Evolutionary conservation across 2,797 vertebrate genomes (phyloP).

Genomic region (Paguma larvata): DNA sequence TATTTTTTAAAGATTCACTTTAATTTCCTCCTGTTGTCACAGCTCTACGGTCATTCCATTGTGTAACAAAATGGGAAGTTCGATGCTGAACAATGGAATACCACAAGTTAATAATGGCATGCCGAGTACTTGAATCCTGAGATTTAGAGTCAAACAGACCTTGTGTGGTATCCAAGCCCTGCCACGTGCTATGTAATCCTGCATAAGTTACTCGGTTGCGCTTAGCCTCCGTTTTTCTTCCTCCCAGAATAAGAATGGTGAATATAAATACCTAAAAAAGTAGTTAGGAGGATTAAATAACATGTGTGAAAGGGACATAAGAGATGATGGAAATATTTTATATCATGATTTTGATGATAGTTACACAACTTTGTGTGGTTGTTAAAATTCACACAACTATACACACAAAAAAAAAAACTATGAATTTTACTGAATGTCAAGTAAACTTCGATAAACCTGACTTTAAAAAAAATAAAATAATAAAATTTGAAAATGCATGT

Average conservation of each 20-base stretch:
- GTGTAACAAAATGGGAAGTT: neutral
- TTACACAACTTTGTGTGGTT: neutral
- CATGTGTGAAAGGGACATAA: neutral
- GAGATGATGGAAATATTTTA: neutral
- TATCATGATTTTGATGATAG: neutral
- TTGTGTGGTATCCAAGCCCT: neutral
- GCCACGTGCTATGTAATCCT: neutral
- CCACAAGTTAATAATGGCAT: neutral
- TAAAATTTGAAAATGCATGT: neutral
- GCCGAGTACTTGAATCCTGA: neutral
- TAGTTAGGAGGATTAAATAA: neutral
- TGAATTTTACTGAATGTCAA: neutral
- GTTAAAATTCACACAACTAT: neutral
- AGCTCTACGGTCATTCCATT: neutral
- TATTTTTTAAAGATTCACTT: constrained; percentile 23
- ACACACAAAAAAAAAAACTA: neutral
- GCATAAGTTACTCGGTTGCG: neutral
- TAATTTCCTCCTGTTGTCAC: neutral
- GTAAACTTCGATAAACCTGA: neutral
- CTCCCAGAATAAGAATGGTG: neutral
- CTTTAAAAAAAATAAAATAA: constrained; percentile 42
- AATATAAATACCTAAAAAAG: neutral
- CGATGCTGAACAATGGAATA: neutral
- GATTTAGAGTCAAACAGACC: neutral
- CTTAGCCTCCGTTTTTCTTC: neutral